These are phyloP conservation scores for Drosophila pachea DNA, from an alignment of 1,140 invertebrate species.

Conservation along the genomic window DNA sequence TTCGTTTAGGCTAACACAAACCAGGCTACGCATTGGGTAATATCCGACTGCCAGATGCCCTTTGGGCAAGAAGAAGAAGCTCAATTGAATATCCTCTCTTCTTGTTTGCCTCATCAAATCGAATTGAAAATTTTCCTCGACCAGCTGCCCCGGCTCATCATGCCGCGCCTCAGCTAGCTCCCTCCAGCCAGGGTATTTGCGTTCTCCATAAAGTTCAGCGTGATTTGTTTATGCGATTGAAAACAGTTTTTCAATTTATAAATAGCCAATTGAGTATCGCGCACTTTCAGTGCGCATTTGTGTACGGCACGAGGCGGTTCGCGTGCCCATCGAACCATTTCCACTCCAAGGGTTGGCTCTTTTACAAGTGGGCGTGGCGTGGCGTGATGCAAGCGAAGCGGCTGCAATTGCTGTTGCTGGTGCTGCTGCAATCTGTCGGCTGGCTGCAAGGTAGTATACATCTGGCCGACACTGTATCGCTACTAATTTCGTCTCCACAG, in stretches of 20 bases:
- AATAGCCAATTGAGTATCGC: slow-evolving; percentile 48
- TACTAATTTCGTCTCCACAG: slow-evolving; percentile 9
- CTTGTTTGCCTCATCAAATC: too few species aligned
- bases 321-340: background rate
- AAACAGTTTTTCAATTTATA: slow-evolving; percentile 44
- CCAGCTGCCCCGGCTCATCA: background rate
- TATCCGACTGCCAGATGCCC: too few species aligned
- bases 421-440: slow-evolving; percentile 30
- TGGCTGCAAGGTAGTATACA: slow-evolving; percentile 42
- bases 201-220: slow-evolving; percentile 24
- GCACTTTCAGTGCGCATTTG: slow-evolving; percentile 53
- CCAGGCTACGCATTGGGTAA: too few species aligned
- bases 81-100: too few species aligned
- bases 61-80: too few species aligned
- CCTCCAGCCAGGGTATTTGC: background rate
- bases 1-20: background rate
- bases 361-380: slow-evolving; percentile 24
- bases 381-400: slow-evolving; percentile 34
- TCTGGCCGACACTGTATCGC: background rate
- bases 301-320: slow-evolving; percentile 20
- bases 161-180: background rate
- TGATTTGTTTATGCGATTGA: slow-evolving; percentile 40
- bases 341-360: background rate
- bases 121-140: too few species aligned
- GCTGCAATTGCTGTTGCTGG: slow-evolving; percentile 18